Conservation (phyloP, 2,888 invertebrate genomes). For the Papilio gigon region DNA sequence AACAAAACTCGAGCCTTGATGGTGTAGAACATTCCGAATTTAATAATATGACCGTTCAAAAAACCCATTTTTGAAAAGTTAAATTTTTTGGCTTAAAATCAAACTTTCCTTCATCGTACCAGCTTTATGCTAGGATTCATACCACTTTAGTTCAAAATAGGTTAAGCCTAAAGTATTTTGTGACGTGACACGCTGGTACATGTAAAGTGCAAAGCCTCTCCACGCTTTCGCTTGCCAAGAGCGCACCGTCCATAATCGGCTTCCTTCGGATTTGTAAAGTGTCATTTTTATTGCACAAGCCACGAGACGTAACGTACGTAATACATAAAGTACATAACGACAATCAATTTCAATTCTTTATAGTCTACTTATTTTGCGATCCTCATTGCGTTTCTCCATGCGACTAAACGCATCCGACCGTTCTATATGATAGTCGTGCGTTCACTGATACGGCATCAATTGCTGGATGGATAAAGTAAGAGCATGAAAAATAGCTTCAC, state of each 20-base stretch:
- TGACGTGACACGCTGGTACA: background rate
- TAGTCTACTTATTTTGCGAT: background rate
- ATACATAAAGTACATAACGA: background rate
- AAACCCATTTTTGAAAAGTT: background rate
- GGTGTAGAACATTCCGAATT: too few relatives aligned
- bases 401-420: background rate
- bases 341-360: background rate
- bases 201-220: background rate
- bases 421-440: background rate
- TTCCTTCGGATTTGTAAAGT: constrained; percentile 17
- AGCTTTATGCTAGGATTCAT: constrained; percentile 2
- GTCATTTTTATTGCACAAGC: constrained; percentile 26
- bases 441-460: background rate
- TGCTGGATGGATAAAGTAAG: background rate
- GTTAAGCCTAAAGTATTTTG: constrained; percentile 8
- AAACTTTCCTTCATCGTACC: too few relatives aligned
- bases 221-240: constrained; percentile 13
- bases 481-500: background rate
- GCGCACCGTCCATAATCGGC: constrained; percentile 16
- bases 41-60: background rate
- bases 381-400: background rate
- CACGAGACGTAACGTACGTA: background rate
- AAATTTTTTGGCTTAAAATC: background rate
- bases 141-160: constrained; percentile 15
- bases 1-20: too few relatives aligned